Evolutionary conservation across 2,797 vertebrate genomes (phyloP).

Genomic region (Hybognathus amarus): DNA sequence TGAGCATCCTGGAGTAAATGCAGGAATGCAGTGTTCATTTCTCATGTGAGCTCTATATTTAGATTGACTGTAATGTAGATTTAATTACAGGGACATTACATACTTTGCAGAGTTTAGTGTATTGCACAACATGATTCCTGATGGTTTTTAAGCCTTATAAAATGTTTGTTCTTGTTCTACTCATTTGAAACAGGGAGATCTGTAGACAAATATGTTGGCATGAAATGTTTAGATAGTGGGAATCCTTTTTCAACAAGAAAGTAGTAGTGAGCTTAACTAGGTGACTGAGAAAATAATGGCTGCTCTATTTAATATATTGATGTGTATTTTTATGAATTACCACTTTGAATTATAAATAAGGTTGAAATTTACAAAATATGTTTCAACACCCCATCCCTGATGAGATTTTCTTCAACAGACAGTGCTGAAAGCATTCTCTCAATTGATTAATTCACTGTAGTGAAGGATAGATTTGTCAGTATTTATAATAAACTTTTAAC

Average conservation of each 20-base stretch:
- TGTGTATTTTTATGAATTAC: not conserved
- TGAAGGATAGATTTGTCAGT: not conserved
- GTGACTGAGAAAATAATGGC: not conserved
- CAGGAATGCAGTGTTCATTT: not conserved
- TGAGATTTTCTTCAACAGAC: not conserved
- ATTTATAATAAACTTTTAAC: not conserved
- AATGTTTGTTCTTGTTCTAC: not conserved
- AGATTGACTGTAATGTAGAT: not conserved
- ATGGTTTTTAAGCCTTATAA: not conserved
- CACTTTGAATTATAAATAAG: not conserved
- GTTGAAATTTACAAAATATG: not conserved
- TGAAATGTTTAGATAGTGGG: not conserved
- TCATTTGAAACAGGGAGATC: not conserved
- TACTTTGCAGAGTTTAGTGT: not conserved
- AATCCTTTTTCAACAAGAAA: not conserved
- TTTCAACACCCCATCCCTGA: not conserved
- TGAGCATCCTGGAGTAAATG: not conserved
- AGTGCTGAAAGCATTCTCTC: not conserved
- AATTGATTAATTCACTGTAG: not conserved
- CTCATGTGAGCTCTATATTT: not conserved
- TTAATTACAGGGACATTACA: not conserved
- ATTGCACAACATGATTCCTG: not conserved
- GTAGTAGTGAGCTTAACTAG: not conserved
- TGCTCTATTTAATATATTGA: not conserved
- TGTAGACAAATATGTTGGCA: not conserved